Evolutionary conservation across 2,888 invertebrate genomes (phyloP).

Genomic region (Drosophila algonquin): DNA sequence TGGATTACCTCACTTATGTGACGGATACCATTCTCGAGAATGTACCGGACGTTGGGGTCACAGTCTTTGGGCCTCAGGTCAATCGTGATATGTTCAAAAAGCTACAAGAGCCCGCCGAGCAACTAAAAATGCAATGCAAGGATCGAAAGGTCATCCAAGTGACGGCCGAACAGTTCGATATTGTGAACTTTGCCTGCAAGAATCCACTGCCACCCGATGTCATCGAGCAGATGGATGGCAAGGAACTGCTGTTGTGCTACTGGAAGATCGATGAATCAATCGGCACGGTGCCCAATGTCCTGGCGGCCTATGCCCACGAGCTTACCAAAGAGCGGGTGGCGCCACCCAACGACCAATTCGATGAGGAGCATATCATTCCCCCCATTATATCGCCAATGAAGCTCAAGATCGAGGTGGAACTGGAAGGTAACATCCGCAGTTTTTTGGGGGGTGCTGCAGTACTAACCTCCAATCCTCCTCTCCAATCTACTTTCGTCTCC

Average conservation of each 20-base stretch:
- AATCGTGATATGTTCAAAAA: constrained; percentile 83
- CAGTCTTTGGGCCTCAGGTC: constrained; percentile 83
- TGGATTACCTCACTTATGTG: constrained; percentile 79
- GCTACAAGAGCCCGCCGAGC: constrained; percentile 81
- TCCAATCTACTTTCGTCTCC: background rate
- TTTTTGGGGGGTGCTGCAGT: no score
- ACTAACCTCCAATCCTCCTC: background rate
- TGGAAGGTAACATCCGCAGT: constrained; percentile 52
- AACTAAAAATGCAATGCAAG: constrained; percentile 81
- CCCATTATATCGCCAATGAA: constrained; percentile 77
- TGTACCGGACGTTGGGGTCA: constrained; percentile 81
- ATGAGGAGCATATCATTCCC: constrained; percentile 64
- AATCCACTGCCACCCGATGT: constrained; percentile 81
- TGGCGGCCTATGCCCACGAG: constrained; percentile 72
- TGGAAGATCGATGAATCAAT: constrained; percentile 81
- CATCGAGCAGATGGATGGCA: constrained; percentile 78
- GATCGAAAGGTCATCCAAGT: constrained; percentile 80
- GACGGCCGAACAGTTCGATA: constrained; percentile 72
- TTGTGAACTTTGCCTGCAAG: constrained; percentile 78
- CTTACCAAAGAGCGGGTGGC: constrained; percentile 71
- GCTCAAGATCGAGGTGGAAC: constrained; percentile 71
- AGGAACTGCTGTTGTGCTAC: constrained; percentile 81
- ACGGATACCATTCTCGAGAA: constrained; percentile 81
- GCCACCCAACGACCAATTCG: constrained; percentile 66
- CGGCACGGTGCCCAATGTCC: constrained; percentile 66